These are phyloP conservation scores for Aegithalos caudatus DNA, from an alignment of 2,113 vertebrate species.

Conservation along the genomic window DNA sequence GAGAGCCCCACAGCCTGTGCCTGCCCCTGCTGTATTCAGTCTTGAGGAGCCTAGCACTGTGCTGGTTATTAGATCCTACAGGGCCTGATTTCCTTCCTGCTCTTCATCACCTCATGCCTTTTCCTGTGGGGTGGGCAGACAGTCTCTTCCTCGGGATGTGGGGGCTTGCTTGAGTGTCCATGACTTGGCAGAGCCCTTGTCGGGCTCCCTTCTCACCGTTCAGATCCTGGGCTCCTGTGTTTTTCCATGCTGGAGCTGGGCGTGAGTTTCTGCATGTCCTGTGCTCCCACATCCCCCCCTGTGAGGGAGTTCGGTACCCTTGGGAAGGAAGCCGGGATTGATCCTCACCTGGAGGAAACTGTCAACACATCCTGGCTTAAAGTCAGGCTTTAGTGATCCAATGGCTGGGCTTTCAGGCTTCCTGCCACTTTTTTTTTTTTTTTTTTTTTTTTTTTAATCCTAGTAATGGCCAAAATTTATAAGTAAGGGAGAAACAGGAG, in stretches of 20 bases:
- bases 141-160: fast-evolving
- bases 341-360: not conserved
- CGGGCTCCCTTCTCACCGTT: fast-evolving
- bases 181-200: not conserved
- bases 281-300: not conserved
- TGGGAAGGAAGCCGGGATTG: not conserved
- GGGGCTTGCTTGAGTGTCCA: fast-evolving
- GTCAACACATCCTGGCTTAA: not conserved
- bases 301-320: not conserved
- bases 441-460: no score
- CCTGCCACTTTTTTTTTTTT: no score
- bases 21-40: not conserved
- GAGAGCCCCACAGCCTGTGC: not conserved
- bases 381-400: not conserved
- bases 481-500: not conserved
- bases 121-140: fast-evolving
- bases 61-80: not conserved
- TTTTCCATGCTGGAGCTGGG: not conserved
- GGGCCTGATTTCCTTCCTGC: not conserved
- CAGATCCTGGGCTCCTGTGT: fast-evolving
- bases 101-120: fast-evolving
- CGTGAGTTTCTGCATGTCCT: fast-evolving
- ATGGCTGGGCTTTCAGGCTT: not conserved
- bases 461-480: not conserved
- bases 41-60: fast-evolving